Evolutionary conservation across 2,113 vertebrate species (phyloP), one percentile per base, ranked within the genome.

Genomic region (Bolborhynchus lineola): DNA sequence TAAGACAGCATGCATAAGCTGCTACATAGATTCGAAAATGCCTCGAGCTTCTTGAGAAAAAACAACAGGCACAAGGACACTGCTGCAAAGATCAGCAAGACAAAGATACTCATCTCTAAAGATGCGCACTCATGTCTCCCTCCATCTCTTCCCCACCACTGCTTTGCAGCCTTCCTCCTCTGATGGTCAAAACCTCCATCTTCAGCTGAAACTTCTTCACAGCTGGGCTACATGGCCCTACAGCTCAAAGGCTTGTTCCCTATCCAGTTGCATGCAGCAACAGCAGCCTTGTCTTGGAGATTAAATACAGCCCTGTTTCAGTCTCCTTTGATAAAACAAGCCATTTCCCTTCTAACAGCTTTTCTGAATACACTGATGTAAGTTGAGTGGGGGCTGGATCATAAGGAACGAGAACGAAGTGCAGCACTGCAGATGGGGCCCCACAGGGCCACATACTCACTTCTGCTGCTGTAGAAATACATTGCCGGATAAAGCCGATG

Each of bases 401-500:
- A 33, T 0, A 1, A 28, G 9, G 31, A 77, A 77, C 0, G 0
- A 72, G 52, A 86, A 81, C 4, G 0, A 3, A 83, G 25, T 0
- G 1, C 44, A 52, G 10, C 52, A 37, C 5, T 63, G 76, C 55
- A 63, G 50, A 39, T 3, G 6, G 29, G 64, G 6, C 39, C 59
- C 25, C 29, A 26, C 0, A 0, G 16, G 1, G 2, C 75, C 70
- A 55, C 0, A 2, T 29, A 53, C 64, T 62, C 60, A 20, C 47
- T 41, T 68, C 64, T 75, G 46, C 60, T 75, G 46, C 42, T 16
- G 6, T 53, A 82, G 49, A 83, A 88, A 74, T 12, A 49, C 5
- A 2, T 25, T 2, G 4, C 50, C 1, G 1, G 72, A 55, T 8
- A 63, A 11, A 82, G 46, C 35, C 0, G 0, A 69, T 3, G 8